Conservation (phyloP, 2,797 vertebrate genomes). For the Gouania willdenowi region DNA sequence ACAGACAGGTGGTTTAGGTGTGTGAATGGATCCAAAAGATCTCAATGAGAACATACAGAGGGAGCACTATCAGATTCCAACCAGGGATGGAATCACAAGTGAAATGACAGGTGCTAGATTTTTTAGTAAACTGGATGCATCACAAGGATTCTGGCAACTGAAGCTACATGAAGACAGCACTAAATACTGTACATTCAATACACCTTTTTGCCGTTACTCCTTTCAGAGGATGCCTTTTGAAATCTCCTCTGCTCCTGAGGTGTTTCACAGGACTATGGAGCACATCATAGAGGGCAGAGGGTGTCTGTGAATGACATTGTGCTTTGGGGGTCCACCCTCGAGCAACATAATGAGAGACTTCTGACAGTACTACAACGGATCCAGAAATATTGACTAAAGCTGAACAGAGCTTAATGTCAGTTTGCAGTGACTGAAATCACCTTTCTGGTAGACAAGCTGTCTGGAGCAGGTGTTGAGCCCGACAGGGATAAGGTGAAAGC, state of each 20-base stretch:
- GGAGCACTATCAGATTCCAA: constrained; percentile 15
- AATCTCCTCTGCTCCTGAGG: not conserved
- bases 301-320: not conserved
- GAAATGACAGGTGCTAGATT: not conserved
- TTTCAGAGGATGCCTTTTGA: constrained; percentile 11
- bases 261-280: constrained; percentile 2
- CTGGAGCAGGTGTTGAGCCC: not conserved
- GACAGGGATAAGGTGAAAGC: not conserved
- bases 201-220: not conserved
- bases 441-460: too few relatives aligned
- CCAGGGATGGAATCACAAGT: constrained; percentile 1
- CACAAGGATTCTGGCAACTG: too few relatives aligned
- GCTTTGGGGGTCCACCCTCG: too few relatives aligned
- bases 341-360: too few relatives aligned
- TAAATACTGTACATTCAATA: constrained; percentile 18
- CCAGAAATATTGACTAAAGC: too few relatives aligned
- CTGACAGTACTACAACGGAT: too few relatives aligned
- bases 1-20: not conserved
- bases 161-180: constrained; percentile 4
- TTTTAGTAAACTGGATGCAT: constrained; percentile 5
- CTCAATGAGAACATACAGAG: not conserved
- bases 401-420: too few relatives aligned
- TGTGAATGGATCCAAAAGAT: constrained; percentile 21
- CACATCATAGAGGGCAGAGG: not conserved
- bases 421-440: too few relatives aligned